Evolutionary conservation across 2,888 invertebrate genomes (phyloP).

Genomic region (Vandiemenella viatica): DNA sequence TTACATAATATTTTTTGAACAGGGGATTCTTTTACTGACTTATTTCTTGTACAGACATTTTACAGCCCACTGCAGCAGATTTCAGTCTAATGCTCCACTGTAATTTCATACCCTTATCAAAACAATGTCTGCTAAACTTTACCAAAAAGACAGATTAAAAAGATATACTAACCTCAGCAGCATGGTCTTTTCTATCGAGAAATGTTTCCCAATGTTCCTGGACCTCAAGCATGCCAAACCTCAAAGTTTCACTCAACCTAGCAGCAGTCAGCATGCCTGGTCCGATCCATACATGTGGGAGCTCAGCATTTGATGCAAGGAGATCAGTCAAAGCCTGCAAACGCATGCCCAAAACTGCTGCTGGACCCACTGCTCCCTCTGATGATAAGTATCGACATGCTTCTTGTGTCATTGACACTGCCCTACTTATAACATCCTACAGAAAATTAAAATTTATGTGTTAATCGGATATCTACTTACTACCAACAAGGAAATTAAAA

Average conservation of each 20-base stretch:
- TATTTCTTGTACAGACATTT: too few relatives aligned
- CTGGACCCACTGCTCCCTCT: conserved; percentile 29
- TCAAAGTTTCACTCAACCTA: conserved; percentile 63
- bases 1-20: too few relatives aligned
- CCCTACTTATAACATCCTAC: conserved; percentile 66
- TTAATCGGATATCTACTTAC: too few relatives aligned
- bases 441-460: conserved; percentile 21
- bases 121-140: too few relatives aligned
- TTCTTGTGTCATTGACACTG: conserved; percentile 58
- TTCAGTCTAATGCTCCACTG: too few relatives aligned
- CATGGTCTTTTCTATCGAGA: conserved; percentile 80
- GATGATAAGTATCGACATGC: conserved; percentile 50
- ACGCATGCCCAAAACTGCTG: conserved; percentile 33
- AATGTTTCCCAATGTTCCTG: conserved; percentile 93
- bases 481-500: too few relatives aligned
- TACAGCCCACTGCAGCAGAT: too few relatives aligned
- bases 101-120: too few relatives aligned
- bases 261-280: conserved; percentile 47
- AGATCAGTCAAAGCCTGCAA: conserved; percentile 43
- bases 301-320: conserved; percentile 46
- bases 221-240: conserved; percentile 80
- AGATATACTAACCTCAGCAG: conserved; percentile 49
- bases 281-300: conserved; percentile 79
- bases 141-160: too few relatives aligned
- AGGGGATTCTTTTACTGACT: too few relatives aligned